Evolutionary conservation across 2,113 vertebrate genomes (phyloP).

Genomic region (Corynorhinus townsendii): DNA sequence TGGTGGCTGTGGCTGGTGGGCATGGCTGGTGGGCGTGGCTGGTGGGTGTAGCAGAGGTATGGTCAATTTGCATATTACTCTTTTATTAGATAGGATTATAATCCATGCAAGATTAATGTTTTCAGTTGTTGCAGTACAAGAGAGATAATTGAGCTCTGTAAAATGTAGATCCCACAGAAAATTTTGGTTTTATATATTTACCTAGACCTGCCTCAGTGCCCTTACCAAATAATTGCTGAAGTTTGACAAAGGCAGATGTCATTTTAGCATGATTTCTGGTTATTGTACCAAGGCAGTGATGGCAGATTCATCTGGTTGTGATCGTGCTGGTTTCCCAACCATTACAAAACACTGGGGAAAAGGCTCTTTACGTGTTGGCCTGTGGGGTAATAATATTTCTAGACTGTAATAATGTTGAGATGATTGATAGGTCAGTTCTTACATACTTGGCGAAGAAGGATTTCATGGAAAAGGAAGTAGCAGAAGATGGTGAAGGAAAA

Average conservation of each 20-base stretch:
- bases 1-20: too few species aligned
- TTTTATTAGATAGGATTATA: not conserved
- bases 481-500: not conserved
- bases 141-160: not conserved
- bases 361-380: not conserved
- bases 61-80: too few species aligned
- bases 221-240: not conserved
- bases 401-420: not conserved
- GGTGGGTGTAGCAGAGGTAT: too few species aligned
- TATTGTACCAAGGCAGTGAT: not conserved
- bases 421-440: not conserved
- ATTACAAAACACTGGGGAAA: not conserved
- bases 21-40: too few species aligned
- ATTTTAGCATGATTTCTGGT: not conserved
- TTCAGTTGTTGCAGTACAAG: not conserved
- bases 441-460: not conserved
- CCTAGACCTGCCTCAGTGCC: not conserved
- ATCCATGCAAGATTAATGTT: not conserved
- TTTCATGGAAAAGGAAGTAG: not conserved
- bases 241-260: not conserved
- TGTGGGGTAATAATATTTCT: not conserved
- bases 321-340: not conserved
- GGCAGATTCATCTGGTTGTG: not conserved
- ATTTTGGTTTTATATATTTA: not conserved
- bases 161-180: not conserved